phyloP scores from a whole-genome alignment of 2,113 vertebrate genomes.

The Trematomus loennbergii region DNA sequence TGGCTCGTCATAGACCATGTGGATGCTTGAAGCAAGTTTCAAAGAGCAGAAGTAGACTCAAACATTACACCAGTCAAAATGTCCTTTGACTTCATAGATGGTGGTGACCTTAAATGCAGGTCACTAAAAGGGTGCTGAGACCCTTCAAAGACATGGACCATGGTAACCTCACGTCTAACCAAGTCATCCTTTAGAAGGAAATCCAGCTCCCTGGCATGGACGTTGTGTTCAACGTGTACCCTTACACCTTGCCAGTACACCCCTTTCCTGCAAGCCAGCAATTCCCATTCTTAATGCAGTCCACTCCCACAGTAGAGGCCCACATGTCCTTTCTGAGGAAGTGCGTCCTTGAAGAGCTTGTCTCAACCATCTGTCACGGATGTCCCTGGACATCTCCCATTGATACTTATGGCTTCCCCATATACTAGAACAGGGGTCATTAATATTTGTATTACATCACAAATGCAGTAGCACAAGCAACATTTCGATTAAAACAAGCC shows the following conservation, averaged over 20 bases:
- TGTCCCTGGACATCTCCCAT: conserved; percentile 59
- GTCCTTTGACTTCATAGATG: conserved; percentile 28
- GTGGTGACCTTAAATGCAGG: conserved; percentile 40
- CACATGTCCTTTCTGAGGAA: conserved; percentile 67
- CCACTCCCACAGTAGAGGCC: conserved; percentile 51
- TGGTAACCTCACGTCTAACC: conserved; percentile 66
- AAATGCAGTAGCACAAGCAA: too few relatives aligned
- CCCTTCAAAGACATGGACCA: conserved; percentile 43
- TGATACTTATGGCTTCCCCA: conserved; percentile 43
- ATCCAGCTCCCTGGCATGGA: conserved; percentile 78
- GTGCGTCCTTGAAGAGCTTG: conserved; percentile 69
- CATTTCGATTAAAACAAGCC: background rate
- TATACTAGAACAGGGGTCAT: conserved; percentile 14
- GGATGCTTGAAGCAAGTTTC: conserved; percentile 57
- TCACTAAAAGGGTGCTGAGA: conserved; percentile 44
- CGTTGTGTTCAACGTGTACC: conserved; percentile 57
- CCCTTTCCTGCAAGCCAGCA: conserved; percentile 56
- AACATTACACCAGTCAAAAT: conserved; percentile 23
- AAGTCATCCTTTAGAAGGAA: conserved; percentile 71
- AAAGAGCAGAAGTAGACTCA: conserved; percentile 41
- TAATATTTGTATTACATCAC: background rate
- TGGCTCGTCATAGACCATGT: conserved; percentile 46
- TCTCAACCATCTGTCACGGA: conserved; percentile 80
- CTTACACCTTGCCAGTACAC: conserved; percentile 70
- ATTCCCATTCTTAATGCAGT: conserved; percentile 57